phyloP scores from a whole-genome alignment of 2,113 vertebrate species.

The Hippocampus abdominalis region DNA sequence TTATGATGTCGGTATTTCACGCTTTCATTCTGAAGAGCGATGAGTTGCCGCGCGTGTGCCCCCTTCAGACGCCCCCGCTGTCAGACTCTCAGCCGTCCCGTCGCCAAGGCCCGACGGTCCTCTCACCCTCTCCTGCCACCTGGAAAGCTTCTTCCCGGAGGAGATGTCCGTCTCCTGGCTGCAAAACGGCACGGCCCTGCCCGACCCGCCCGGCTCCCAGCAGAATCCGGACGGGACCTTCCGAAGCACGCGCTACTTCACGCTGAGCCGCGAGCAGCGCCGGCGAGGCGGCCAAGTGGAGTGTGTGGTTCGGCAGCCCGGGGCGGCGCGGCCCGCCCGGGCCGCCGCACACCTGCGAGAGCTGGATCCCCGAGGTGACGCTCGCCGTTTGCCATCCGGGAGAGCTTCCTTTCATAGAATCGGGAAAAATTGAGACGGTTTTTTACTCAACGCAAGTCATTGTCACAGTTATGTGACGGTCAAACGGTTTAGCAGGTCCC shows the following conservation, averaged over 20 bases:
- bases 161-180: constrained; percentile 67
- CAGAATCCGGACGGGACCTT: constrained; percentile 61
- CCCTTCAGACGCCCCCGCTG: constrained; percentile 56
- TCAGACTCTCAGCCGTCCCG: constrained; percentile 55
- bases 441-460: too few relatives aligned
- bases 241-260: constrained; percentile 61
- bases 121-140: constrained; percentile 71
- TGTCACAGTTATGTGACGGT: too few relatives aligned
- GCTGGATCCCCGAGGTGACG: constrained; percentile 53
- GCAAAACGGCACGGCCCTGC: constrained; percentile 63
- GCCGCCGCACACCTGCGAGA: constrained; percentile 42
- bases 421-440: too few relatives aligned
- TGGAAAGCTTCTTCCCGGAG: constrained; percentile 71
- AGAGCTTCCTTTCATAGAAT: too few relatives aligned
- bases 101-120: constrained; percentile 37
- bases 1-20: neutral
- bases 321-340: constrained; percentile 28
- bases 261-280: constrained; percentile 56
- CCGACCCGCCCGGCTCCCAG: constrained; percentile 28
- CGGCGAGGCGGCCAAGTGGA: constrained; percentile 55
- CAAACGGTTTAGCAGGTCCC: too few relatives aligned
- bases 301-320: constrained; percentile 64
- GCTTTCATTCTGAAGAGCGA: neutral
- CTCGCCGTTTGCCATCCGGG: neutral
- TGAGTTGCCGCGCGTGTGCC: neutral